phyloP scores from a whole-genome alignment of 1,140 invertebrate genomes.

The roundworm (Caenorhabditis elegans) region WBcel235 BX284602.5:8925001-8925500 shows the following conservation, averaged over 20 bases:
- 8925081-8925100: slow-evolving; percentile 46
- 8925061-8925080: slow-evolving; percentile 52
- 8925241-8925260: slow-evolving; percentile 40
- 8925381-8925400: neutral
- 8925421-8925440: slow-evolving; percentile 23
- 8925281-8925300: slow-evolving; percentile 52
- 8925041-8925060: slow-evolving; percentile 41
- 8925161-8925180: no score
- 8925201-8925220: no score
- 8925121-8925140: no score
- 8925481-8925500: neutral
- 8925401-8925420: neutral
- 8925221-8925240: no score
- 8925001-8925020: slow-evolving; percentile 51
- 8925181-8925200: no score
- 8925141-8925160: no score
- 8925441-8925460: neutral
- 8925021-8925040: slow-evolving; percentile 41
- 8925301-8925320: slow-evolving; percentile 50
- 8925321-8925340: slow-evolving; percentile 50
- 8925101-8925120: slow-evolving; percentile 49
- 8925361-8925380: slow-evolving; percentile 43
- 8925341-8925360: slow-evolving; percentile 46
- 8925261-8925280: slow-evolving; percentile 54
- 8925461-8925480: slow-evolving; percentile 1